Evolutionary conservation across 2,888 invertebrate species (phyloP).

Genomic region (Callosobruchus maculatus): DNA sequence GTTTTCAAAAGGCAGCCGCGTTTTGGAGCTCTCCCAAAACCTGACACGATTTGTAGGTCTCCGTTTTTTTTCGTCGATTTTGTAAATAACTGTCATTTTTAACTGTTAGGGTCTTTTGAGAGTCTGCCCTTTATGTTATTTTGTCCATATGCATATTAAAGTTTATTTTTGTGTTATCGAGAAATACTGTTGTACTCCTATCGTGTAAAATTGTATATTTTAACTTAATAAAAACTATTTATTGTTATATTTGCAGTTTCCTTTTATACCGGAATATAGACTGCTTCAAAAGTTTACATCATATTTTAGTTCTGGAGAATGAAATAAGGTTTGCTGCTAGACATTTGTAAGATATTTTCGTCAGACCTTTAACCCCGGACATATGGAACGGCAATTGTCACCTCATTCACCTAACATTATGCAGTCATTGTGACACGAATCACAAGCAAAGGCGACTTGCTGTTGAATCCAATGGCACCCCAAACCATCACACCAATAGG

Average conservation of each 20-base stretch:
- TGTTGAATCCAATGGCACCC: too few relatives aligned
- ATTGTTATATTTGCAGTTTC: neutral
- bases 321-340: too few relatives aligned
- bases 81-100: neutral
- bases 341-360: too few relatives aligned
- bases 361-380: too few relatives aligned
- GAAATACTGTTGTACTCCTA: constrained; percentile 28
- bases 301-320: too few relatives aligned
- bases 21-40: constrained; percentile 46
- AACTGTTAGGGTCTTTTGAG: constrained; percentile 2
- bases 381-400: too few relatives aligned
- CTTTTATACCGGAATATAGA: neutral
- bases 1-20: constrained; percentile 45
- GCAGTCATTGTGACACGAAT: too few relatives aligned
- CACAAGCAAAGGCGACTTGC: too few relatives aligned
- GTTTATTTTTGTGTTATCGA: constrained; percentile 27
- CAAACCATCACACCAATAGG: too few relatives aligned
- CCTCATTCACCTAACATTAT: too few relatives aligned
- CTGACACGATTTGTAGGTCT: constrained; percentile 10
- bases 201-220: constrained; percentile 10
- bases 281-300: too few relatives aligned
- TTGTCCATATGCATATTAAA: constrained; percentile 14
- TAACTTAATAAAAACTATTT: constrained; percentile 1
- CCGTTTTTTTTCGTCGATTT: neutral
- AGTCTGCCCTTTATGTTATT: neutral